Conservation (phyloP, 2,888 invertebrate species). For the Hetaerina titia region DNA sequence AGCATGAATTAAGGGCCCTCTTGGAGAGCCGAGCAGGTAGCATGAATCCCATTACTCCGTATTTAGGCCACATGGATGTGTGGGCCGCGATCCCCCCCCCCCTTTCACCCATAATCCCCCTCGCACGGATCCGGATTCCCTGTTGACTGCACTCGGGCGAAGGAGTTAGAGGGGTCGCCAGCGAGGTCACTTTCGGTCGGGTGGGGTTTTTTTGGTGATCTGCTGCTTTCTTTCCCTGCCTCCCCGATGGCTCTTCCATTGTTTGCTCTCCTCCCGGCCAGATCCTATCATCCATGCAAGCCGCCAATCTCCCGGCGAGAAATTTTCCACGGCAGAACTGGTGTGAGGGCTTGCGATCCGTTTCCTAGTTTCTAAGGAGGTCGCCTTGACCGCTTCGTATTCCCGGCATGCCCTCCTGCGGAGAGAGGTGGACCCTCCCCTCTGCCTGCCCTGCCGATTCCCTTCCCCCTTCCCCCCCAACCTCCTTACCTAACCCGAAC, state of each 20-base stretch:
- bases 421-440: not conserved
- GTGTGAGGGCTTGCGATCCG: not conserved
- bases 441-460: not conserved
- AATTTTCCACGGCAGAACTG: slow-evolving; percentile 8
- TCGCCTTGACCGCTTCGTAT: slow-evolving; percentile 47
- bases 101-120: not conserved
- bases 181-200: not conserved
- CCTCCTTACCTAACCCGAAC: not conserved
- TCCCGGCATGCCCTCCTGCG: slow-evolving; percentile 57
- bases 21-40: not conserved
- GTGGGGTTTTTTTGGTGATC: not conserved
- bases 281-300: not conserved
- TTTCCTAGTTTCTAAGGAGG: not conserved
- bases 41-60: not conserved
- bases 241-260: not conserved
- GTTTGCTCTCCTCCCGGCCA: slow-evolving; percentile 23
- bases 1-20: not conserved
- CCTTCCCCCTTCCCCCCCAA: not conserved
- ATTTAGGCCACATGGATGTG: not conserved
- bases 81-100: too few relatives aligned
- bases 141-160: not conserved
- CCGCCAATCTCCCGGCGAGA: slow-evolving; percentile 10
- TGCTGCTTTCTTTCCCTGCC: not conserved
- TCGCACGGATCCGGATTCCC: not conserved
- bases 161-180: not conserved